Base-by-base conservation (phyloP, 2,797 vertebrate species). In the Malurus leucopterus region DNA sequence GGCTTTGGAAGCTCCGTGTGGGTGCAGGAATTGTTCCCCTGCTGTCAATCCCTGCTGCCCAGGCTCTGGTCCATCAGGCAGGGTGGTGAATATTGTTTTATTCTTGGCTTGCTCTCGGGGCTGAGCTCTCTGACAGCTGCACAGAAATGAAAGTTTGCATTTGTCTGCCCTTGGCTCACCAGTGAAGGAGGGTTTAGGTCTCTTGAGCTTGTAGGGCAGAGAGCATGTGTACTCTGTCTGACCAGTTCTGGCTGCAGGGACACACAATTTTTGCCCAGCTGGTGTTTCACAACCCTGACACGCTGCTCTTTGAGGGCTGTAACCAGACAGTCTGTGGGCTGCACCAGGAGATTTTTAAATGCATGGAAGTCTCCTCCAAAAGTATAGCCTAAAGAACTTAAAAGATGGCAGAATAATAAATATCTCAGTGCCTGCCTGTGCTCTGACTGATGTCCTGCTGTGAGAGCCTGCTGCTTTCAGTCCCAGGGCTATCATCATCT, bases 161-260 rank as follows among this genome's bases (percentile, higher is more conserved):
- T 72, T 84, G 8, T 32, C 34, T 92, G 41, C 32, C 53, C 38
- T 79, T 95, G 74, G 64, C 78, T 80, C 40, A 80, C 2, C 11
- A 43, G 2, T 30, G 17, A 50, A 62, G 47, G 18, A 51, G n/a
- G 38, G 26, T 80, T 90, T 90, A 54, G 57, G 50, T 80, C 68
- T 89, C 41, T 76, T 30, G n/a, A 9, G 58, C 58, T 82, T 82
- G 61, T 51, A 53, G 49, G 38, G 27, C 70, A 85, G 58, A 26
- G n/a, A 72, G 50, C 54, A 10, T 59, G 21, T 55, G 49, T 9
- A 2, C 32, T 38, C 23, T 87, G 11, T 67, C 40, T 64, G 27
- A 57, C 27, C 50, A 20, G 44, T 53, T 46, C 46, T 71, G 59
- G 18, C n/a, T 92, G 74, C 38, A 78, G 57, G 32, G 20, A 43